phyloP scores from a whole-genome alignment of 1,140 invertebrate genomes.

The Drosophila nasuta region DNA sequence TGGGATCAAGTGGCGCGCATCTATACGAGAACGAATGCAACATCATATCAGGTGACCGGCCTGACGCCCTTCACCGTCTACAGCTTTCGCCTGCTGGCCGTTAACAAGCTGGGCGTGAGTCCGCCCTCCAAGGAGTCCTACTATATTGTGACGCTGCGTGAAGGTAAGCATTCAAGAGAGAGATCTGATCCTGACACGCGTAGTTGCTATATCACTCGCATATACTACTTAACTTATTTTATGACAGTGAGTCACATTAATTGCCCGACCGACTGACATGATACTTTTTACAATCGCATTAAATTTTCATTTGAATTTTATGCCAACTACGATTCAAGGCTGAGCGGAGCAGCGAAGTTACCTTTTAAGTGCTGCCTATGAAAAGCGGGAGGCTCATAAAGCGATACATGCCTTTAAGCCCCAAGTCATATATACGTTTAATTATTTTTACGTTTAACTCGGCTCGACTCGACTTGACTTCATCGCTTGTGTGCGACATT shows the following conservation, averaged over 20 bases:
- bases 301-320: constrained; percentile 79
- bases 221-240: constrained; percentile 31
- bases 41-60: constrained; percentile 88
- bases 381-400: constrained; percentile 67
- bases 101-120: constrained; percentile 90
- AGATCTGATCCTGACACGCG: constrained; percentile 11
- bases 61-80: constrained; percentile 91
- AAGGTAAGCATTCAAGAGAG: constrained; percentile 86
- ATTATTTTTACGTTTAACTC: constrained; percentile 67
- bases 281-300: constrained; percentile 80
- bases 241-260: constrained; percentile 61
- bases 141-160: constrained; percentile 91
- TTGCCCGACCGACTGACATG: constrained; percentile 65
- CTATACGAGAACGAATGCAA: constrained; percentile 88
- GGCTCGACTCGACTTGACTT: constrained; percentile 2
- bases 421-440: constrained; percentile 62
- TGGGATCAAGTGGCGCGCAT: constrained; percentile 89
- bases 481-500: constrained; percentile 40
- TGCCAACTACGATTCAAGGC: constrained; percentile 36
- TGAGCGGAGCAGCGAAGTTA: background rate
- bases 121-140: constrained; percentile 90
- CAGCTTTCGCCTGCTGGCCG: constrained; percentile 90
- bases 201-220: constrained; percentile 22
- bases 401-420: constrained; percentile 38
- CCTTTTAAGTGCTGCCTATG: constrained; percentile 69